Base-by-base conservation (phyloP, 2,888 invertebrate genomes). In the Rugalucina vietnamica region DNA sequence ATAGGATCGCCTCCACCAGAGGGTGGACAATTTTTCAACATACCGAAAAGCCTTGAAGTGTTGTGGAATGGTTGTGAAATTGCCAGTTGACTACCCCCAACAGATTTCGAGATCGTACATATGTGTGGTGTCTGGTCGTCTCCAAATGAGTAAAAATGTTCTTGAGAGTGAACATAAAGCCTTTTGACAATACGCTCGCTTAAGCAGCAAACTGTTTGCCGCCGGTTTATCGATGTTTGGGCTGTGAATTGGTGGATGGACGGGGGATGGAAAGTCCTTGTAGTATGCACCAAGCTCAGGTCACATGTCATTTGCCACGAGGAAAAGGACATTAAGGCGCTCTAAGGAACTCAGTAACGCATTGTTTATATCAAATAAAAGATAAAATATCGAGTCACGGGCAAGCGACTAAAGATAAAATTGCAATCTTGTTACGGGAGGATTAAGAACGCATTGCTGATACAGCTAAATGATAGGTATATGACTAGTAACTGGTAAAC, bases 11-110 rank as follows among this genome's bases (percentile, higher is more conserved):
- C 24, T 12, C 43, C 36, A 1, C 36, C 73, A n/a, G 72, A 39
- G 79, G 97, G 95, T 98, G 98, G 93, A 98, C 98, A 3, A 98
- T 95, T 96, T 98, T 87, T 14, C 90, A 4, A 60, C 34, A 50
- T 85, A 86, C 2, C 88, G 88, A 36, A 88, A 77, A 14, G 82
- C 37, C 71, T 88, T 88, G 83, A 89, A 89, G 72, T 82, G 88
- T 73, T 89, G 80, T 3, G 89, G 89, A 27, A 88, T 77, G 0
- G 88, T 89, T 4, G 85, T 88, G 54, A 89, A 89, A 57, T 89
- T 88, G 14, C 86, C 86, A 0, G 81, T 81, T 1, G 81, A 80
- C 0, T 74, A 21, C n/a, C 89, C 71, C 29, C 81, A 89, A 79
- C 87, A 88, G 0, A 72, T 50, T 0, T 74, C 1, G 4, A 88